Conservation (phyloP, 2,888 invertebrate genomes). For the Agrilus cyanescens region DNA sequence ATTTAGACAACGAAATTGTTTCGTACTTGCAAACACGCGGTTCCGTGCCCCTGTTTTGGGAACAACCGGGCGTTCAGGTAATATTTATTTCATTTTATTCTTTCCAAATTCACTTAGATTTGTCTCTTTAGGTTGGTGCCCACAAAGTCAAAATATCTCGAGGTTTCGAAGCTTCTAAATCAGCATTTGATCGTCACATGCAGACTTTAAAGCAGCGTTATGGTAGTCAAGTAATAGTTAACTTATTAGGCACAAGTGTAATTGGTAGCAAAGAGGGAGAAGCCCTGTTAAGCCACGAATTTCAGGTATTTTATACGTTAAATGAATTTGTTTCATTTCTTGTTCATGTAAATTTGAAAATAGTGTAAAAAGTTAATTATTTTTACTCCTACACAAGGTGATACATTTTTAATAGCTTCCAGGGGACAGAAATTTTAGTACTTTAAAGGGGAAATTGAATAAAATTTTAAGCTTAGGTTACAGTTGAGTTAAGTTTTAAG, state of each 20-base stretch:
- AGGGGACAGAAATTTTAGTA: no score
- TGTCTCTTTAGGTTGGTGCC: conserved; percentile 66
- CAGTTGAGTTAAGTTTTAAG: no score
- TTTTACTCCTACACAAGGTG: no score
- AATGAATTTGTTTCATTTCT: no score
- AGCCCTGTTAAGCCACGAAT: conserved; percentile 86
- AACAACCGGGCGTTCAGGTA: conserved; percentile 92
- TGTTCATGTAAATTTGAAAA: no score
- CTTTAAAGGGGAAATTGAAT: no score
- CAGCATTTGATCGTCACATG: conserved; percentile 89
- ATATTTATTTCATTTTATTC: conserved; percentile 3
- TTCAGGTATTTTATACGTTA: conserved; percentile 50
- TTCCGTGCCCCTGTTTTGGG: conserved; percentile 97
- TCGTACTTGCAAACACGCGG: conserved; percentile 90
- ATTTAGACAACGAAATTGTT: conserved; percentile 78
- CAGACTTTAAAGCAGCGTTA: conserved; percentile 76
- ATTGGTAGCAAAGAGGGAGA: conserved; percentile 96
- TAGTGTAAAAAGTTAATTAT: no score
- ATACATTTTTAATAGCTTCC: no score
- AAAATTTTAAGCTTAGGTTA: no score
- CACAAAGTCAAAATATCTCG: conserved; percentile 96
- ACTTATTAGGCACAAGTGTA: conserved; percentile 79
- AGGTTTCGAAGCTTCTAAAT: conserved; percentile 86
- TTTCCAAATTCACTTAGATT: conserved; percentile 5
- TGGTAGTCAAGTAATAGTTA: conserved; percentile 83